phyloP scores from a whole-genome alignment of 1,140 invertebrate species.

The Caerostris extrusa region DNA sequence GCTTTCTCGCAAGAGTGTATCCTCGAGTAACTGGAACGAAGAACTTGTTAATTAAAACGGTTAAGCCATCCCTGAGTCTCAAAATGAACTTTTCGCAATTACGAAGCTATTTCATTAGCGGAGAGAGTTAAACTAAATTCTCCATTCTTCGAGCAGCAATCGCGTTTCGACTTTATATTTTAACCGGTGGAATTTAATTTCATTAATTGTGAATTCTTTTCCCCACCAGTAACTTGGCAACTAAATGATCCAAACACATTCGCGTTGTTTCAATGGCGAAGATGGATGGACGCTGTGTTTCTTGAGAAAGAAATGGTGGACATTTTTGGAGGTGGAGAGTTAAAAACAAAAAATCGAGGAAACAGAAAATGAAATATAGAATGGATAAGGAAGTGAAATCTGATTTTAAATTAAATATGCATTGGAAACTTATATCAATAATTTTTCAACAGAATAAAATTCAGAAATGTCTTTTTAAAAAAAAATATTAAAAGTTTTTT shows the following conservation, averaged over 20 bases:
- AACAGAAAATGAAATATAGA: neutral
- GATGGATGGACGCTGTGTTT: neutral
- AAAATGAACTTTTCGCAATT: neutral
- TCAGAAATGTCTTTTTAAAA: neutral
- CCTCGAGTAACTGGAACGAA: neutral
- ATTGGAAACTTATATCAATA: too few species aligned
- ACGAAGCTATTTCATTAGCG: neutral
- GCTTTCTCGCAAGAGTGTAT: neutral
- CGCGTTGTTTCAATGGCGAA: neutral
- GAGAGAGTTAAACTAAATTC: neutral
- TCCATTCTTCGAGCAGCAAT: neutral
- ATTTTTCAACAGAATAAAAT: neutral
- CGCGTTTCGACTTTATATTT: neutral
- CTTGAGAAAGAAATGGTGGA: neutral
- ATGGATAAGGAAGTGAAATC: neutral
- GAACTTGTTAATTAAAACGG: neutral
- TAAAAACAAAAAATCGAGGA: neutral
- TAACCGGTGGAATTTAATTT: constrained; percentile 5
- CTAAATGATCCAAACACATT: neutral
- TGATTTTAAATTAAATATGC: too few species aligned
- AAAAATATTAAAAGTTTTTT: too few species aligned
- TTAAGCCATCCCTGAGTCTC: neutral
- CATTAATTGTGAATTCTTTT: neutral
- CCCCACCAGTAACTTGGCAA: neutral
- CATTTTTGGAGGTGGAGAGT: neutral